Base-by-base conservation (phyloP, 2,797 vertebrate genomes). In the Australoheros facetus region DNA sequence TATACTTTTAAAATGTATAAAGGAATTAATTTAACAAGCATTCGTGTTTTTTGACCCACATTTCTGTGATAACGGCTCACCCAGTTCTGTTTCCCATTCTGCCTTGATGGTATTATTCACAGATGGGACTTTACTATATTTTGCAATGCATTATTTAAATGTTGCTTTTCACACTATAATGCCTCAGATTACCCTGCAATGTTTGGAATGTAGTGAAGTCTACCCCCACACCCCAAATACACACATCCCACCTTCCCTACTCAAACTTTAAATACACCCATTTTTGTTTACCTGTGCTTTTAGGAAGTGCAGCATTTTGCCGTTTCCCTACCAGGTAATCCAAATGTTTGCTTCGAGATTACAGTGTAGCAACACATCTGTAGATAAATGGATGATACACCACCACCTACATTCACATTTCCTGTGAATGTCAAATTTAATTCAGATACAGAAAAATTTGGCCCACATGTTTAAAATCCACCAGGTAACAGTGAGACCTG, bases 281-380 rank as follows among this genome's bases (percentile, higher is more conserved):
- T 37, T 37, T 34, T 37, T 51, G 64, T 69, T 69, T 69, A 30
- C 64, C 13, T 69, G 64, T 17, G 0, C 26, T 51, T 54, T 69
- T n/a, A 30, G 64, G 26, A 69, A 69, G 42, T 28, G 42, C 10
- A 0, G 9, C 0, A 30, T 69, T 51, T 69, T 30, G 42, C 0
- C 13, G 64, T 69, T 69, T 30, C 42, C 42, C 26, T 69, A 42
- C 28, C 42, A 69, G 17, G 10, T 69, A 51, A 69, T 51, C 42
- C 12, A 28, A 30, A 16, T 7, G 19, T 69, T 10, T 51, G 4
- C 19, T 51, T 0, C 28, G 16, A 51, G 62, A 69, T 69, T 48
- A 69, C 16, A n/a, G 3, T 30, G 26, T 51, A 30, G 7, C 12
- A 48, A 69, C 16, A 51, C 42, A 17, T 51, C 23, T 69, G 26